Conservation (phyloP, 2,797 vertebrate species). For the Pempheris klunzingeri region DNA sequence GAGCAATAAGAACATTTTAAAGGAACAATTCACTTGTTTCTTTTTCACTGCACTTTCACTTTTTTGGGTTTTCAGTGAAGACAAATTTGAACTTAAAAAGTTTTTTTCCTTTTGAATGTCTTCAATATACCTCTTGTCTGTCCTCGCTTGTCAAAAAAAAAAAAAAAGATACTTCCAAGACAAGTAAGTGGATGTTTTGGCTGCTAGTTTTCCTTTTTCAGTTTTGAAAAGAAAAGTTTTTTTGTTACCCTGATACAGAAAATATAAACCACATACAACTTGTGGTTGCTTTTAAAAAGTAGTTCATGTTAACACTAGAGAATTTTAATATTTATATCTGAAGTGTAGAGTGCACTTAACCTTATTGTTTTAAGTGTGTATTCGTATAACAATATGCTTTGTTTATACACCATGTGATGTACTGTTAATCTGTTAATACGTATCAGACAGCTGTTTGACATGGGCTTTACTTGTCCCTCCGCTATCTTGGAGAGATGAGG, state of each 20-base stretch:
- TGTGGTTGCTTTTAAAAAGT: constrained; percentile 73
- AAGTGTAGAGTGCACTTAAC: constrained; percentile 73
- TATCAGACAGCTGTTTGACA: constrained; percentile 60
- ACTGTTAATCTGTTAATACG: constrained; percentile 65
- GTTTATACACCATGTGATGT: constrained; percentile 74
- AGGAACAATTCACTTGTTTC: constrained; percentile 74
- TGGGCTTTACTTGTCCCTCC: constrained; percentile 51
- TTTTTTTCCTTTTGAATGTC: constrained; percentile 77
- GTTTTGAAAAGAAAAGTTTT: constrained; percentile 57
- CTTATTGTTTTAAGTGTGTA: constrained; percentile 71
- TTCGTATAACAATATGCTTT: constrained; percentile 64
- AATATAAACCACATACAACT: constrained; percentile 66
- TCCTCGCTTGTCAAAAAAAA: constrained; percentile 81
- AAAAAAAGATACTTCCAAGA: constrained; percentile 69
- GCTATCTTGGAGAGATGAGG: constrained; percentile 44
- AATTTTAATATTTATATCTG: constrained; percentile 74
- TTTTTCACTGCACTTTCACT: constrained; percentile 77
- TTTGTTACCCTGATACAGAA: constrained; percentile 71
- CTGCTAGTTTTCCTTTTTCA: constrained; percentile 82
- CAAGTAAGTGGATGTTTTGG: constrained; percentile 82
- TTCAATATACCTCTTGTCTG: constrained; percentile 85
- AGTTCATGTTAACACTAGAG: constrained; percentile 70
- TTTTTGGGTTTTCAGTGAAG: constrained; percentile 69
- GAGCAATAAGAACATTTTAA: constrained; percentile 85
- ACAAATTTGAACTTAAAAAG: constrained; percentile 65